phyloP scores from a whole-genome alignment of 2,113 vertebrate genomes.

The Malurus alboscapulatus region DNA sequence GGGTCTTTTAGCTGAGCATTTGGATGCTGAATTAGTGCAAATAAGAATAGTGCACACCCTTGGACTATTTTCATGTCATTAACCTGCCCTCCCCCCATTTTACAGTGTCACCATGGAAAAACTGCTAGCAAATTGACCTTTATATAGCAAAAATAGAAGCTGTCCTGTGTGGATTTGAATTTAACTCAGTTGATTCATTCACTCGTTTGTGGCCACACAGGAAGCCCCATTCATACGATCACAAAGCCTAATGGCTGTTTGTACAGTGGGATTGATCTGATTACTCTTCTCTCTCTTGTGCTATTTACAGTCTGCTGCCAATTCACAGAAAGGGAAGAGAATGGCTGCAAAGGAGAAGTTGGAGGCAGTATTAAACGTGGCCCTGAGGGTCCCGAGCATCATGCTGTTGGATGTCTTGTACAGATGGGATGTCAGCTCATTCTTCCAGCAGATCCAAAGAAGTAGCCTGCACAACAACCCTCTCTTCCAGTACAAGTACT shows the following conservation, averaged over 20 bases:
- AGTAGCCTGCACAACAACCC: slow-evolving; percentile 96
- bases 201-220: slow-evolving; percentile 9
- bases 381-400: slow-evolving; percentile 95
- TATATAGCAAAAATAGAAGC: background rate
- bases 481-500: slow-evolving; percentile 97
- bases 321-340: slow-evolving; percentile 62
- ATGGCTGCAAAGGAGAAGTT: slow-evolving; percentile 93
- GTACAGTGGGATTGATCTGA: slow-evolving; percentile 57
- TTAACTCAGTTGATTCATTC: slow-evolving; percentile 38
- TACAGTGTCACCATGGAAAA: background rate
- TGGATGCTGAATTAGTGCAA: background rate
- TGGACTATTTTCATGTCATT: background rate
- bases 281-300: slow-evolving; percentile 53
- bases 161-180: slow-evolving; percentile 1
- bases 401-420: slow-evolving; percentile 97
- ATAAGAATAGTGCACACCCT: background rate
- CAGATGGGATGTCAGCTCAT: slow-evolving; percentile 97
- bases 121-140: slow-evolving; percentile 7
- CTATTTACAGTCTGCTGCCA: slow-evolving; percentile 69
- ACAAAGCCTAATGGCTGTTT: slow-evolving; percentile 50
- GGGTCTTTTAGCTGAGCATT: background rate
- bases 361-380: slow-evolving; percentile 96
- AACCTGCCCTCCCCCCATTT: background rate
- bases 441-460: slow-evolving; percentile 99
- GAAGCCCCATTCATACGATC: slow-evolving; percentile 8